phyloP scores from a whole-genome alignment of 1,140 invertebrate genomes.

The Galendromus occidentalis region DNA sequence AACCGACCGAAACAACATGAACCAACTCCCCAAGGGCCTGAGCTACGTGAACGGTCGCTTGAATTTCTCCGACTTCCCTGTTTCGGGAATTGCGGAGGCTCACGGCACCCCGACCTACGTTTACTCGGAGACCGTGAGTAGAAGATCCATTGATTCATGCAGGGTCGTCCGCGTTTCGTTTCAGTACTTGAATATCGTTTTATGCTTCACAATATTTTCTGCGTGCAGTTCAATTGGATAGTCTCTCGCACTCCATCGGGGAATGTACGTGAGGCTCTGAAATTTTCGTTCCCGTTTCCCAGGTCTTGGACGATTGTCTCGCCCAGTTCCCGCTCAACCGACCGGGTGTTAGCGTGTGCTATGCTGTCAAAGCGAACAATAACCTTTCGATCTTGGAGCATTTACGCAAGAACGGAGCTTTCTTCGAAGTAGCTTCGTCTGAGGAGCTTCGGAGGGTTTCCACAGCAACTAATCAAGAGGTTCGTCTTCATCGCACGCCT shows the following conservation, averaged over 20 bases:
- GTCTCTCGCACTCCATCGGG: no score
- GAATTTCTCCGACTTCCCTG: no score
- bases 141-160: no score
- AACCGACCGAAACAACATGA: no score
- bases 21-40: no score
- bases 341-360: conserved; percentile 13
- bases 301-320: background rate
- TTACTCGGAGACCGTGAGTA: background rate
- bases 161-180: no score
- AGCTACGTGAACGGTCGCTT: no score
- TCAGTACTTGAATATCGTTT: no score
- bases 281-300: no score
- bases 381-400: conserved; percentile 18
- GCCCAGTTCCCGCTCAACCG: background rate
- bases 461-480: conserved; percentile 15
- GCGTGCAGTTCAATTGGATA: no score
- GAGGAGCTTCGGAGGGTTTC: conserved; percentile 20
- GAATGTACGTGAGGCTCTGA: no score
- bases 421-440: conserved; percentile 21
- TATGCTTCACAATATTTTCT: no score
- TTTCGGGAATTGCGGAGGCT: background rate
- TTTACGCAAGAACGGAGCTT: conserved; percentile 16
- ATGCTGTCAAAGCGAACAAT: conserved; percentile 22
- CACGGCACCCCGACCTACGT: background rate
- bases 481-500: conserved; percentile 20